These are phyloP conservation scores for Spisula subtruncata DNA, from an alignment of 2,888 invertebrate species.

Conservation along the genomic window DNA sequence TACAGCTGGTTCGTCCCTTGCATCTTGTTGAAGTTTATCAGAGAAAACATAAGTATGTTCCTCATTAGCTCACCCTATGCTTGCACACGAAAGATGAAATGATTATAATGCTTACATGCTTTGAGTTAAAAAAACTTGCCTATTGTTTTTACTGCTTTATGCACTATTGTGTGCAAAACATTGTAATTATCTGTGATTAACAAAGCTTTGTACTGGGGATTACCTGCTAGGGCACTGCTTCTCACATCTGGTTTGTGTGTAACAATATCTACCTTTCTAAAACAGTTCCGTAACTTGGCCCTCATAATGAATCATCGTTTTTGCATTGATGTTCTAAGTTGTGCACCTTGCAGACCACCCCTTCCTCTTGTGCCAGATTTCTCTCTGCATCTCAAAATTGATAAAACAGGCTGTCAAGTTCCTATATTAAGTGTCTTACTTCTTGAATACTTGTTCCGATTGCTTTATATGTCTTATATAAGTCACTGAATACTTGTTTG, in stretches of 20 bases:
- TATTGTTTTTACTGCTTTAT: neutral
- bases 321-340: too few species aligned
- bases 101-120: neutral
- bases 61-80: neutral
- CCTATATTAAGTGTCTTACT: too few species aligned
- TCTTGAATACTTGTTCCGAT: too few species aligned
- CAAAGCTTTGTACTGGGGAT: neutral
- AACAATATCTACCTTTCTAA: neutral
- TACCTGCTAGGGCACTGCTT: neutral
- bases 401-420: too few species aligned
- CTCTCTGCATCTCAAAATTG: too few species aligned
- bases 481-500: too few species aligned
- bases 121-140: neutral
- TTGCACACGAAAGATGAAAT: neutral
- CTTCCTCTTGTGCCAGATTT: too few species aligned
- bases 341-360: too few species aligned
- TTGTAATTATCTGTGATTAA: neutral
- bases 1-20: neutral
- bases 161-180: slow-evolving; percentile 2
- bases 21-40: neutral
- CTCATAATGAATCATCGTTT: too few species aligned
- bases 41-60: slow-evolving; percentile 8
- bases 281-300: neutral
- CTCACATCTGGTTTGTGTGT: neutral
- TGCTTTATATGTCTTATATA: too few species aligned